These are phyloP conservation scores for Hydrolagus colliei DNA, from an alignment of 2,797 vertebrate species.

Conservation along the genomic window DNA sequence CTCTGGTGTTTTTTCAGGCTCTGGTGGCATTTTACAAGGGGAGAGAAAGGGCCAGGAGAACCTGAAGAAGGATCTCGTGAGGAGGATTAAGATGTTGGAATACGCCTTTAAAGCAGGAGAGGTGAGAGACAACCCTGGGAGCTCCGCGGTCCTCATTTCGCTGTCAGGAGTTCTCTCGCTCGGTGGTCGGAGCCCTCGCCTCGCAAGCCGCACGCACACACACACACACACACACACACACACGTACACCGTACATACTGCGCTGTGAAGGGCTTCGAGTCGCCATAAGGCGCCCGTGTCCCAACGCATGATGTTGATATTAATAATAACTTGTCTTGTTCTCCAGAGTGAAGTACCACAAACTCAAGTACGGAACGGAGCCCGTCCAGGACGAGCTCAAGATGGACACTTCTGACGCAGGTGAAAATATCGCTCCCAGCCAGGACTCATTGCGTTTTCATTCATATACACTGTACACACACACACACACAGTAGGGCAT, in stretches of 20 bases:
- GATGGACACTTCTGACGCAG: constrained; percentile 65
- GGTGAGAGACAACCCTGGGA: constrained; percentile 45
- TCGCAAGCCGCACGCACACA: no score
- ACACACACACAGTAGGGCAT: no score
- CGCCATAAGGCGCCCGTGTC: no score
- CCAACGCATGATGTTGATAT: no score
- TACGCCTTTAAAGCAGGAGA: constrained; percentile 70
- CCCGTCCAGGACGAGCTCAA: constrained; percentile 76
- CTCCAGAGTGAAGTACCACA: constrained; percentile 78
- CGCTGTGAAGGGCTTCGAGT: no score
- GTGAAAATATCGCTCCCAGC: constrained; percentile 45
- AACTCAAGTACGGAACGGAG: constrained; percentile 78
- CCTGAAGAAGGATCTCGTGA: constrained; percentile 73
- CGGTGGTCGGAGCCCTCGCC: no score
- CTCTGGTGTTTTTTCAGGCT: constrained; percentile 46
- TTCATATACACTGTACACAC: no score
- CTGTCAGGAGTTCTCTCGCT: no score
- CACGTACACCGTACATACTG: no score
- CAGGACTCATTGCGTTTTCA: no score
- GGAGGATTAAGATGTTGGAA: constrained; percentile 71
- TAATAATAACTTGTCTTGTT: background rate
- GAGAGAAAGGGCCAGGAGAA: constrained; percentile 77
- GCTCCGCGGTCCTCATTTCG: no score
- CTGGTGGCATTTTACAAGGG: constrained; percentile 70
- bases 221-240: no score